Conservation (phyloP, 2,888 invertebrate genomes). For the Drosophila kuntzei region DNA sequence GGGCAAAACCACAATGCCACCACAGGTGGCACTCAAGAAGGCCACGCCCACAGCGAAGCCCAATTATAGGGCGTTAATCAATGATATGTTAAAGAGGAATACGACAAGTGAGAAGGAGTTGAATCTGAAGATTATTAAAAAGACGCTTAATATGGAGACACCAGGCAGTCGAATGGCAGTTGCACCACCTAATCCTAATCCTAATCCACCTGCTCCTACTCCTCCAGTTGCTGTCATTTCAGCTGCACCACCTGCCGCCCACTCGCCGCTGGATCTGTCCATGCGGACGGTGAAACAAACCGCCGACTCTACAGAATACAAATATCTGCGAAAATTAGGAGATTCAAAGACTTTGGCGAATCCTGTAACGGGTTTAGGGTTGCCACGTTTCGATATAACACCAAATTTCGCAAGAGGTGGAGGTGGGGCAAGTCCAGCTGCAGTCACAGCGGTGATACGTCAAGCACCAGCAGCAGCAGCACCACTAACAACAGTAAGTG, state of each 20-base stretch:
- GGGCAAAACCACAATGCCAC: slow-evolving; percentile 7
- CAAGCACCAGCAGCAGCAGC: slow-evolving; percentile 40
- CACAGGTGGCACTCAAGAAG: slow-evolving; percentile 54
- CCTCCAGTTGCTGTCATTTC: slow-evolving; percentile 5
- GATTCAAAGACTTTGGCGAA: neutral
- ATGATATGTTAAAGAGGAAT: slow-evolving; percentile 81
- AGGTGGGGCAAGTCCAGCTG: slow-evolving; percentile 5
- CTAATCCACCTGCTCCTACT: neutral
- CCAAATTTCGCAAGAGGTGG: slow-evolving; percentile 88
- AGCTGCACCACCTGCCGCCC: slow-evolving; percentile 33
- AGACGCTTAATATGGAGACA: slow-evolving; percentile 82
- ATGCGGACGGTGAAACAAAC: slow-evolving; percentile 95
- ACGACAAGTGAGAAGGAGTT: slow-evolving; percentile 84
- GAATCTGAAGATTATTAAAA: slow-evolving; percentile 84
- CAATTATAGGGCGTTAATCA: slow-evolving; percentile 84
- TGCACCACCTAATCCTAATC: neutral
- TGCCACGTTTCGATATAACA: slow-evolving; percentile 92
- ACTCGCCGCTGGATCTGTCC: slow-evolving; percentile 93
- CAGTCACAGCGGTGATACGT: slow-evolving; percentile 54
- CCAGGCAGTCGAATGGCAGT: slow-evolving; percentile 11
- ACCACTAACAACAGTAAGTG: neutral
- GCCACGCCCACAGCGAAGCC: slow-evolving; percentile 69
- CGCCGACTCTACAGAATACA: slow-evolving; percentile 92
- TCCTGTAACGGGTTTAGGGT: slow-evolving; percentile 74
- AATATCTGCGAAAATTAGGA: slow-evolving; percentile 62